Evolutionary conservation across 1,140 invertebrate genomes (phyloP).

Genomic region (Diachasmimorpha longicaudata): DNA sequence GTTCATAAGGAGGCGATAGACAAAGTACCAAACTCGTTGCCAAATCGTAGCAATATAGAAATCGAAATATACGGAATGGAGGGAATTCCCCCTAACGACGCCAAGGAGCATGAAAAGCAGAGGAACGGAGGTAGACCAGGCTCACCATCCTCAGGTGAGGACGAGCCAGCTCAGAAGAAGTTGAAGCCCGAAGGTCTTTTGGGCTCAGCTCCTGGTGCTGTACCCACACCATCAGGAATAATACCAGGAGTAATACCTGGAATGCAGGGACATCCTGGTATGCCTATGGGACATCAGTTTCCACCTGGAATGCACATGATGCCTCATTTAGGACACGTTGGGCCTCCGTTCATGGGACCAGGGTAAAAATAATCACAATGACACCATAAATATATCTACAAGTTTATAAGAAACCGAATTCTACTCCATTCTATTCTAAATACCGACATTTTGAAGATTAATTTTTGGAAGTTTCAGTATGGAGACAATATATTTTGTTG

Average conservation of each 20-base stretch:
- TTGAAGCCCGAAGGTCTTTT: constrained; percentile 69
- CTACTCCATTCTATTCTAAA: too few relatives aligned
- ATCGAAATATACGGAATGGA: constrained; percentile 99
- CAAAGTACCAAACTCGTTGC: constrained; percentile 98
- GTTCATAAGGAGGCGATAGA: constrained; percentile 99
- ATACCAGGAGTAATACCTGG: constrained; percentile 65
- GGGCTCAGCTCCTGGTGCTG: constrained; percentile 61
- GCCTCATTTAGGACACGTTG: constrained; percentile 72
- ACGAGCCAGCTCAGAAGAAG: constrained; percentile 78
- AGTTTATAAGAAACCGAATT: too few relatives aligned
- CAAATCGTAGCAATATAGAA: constrained; percentile 97
- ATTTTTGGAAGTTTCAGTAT: too few relatives aligned
- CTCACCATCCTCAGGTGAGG: constrained; percentile 73
- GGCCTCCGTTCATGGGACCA: constrained; percentile 74
- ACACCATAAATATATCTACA: too few relatives aligned
- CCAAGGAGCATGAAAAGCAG: constrained; percentile 92
- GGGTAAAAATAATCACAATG: constrained; percentile 40
- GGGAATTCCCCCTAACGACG: constrained; percentile 95
- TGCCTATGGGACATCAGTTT: constrained; percentile 67
- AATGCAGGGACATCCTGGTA: constrained; percentile 62
- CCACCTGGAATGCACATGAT: constrained; percentile 73
- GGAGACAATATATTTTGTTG: too few relatives aligned
- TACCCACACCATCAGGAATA: constrained; percentile 62
- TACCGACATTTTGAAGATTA: too few relatives aligned
- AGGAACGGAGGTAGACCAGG: constrained; percentile 69